Conservation (phyloP, 2,888 invertebrate genomes). For the Polymixis lichenea region DNA sequence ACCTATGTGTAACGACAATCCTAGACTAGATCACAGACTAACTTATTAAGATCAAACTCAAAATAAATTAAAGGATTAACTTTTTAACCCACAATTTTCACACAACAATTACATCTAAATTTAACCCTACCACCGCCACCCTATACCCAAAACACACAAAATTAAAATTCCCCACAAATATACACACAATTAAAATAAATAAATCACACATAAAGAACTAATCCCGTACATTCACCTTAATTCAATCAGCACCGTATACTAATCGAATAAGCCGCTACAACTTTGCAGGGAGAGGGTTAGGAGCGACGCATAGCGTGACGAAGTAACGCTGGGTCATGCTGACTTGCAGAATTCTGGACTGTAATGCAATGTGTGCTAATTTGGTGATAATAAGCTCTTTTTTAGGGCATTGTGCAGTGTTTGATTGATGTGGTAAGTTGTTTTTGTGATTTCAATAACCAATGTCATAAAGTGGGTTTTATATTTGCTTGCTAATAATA, state of each 20-base stretch:
- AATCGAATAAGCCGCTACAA: conserved; percentile 89
- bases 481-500: too few relatives aligned
- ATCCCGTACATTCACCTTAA: conserved; percentile 84
- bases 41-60: background rate
- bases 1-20: background rate
- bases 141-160: conserved; percentile 38
- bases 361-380: conserved; percentile 63
- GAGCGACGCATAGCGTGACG: conserved; percentile 69
- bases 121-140: conserved; percentile 17
- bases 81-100: background rate
- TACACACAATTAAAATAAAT: conserved; percentile 55
- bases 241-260: conserved; percentile 87
- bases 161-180: conserved; percentile 70
- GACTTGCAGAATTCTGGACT: conserved; percentile 39
- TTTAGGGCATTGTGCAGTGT: conserved; percentile 25
- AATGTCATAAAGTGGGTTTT: background rate
- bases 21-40: background rate
- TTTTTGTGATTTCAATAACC: conserved; percentile 27
- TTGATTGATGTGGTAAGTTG: conserved; percentile 26
- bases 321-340: conserved; percentile 70
- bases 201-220: conserved; percentile 60
- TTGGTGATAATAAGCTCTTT: conserved; percentile 51
- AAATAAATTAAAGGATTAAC: background rate
- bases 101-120: background rate
- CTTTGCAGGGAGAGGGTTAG: conserved; percentile 80